These are phyloP conservation scores for Sminthurides aquaticus DNA, from an alignment of 2,888 invertebrate genomes.

Conservation along the genomic window DNA sequence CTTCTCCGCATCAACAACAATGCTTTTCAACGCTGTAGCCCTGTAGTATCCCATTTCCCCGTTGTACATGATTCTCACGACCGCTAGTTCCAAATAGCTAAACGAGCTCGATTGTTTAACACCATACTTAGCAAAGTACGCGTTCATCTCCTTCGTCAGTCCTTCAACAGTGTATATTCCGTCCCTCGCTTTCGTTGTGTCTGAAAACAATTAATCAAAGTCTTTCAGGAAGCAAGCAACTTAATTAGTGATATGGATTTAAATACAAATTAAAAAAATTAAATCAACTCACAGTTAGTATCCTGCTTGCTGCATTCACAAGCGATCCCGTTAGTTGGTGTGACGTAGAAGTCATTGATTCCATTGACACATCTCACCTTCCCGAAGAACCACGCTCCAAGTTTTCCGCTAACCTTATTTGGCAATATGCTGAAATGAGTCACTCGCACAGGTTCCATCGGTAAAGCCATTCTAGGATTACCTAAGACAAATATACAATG, in stretches of 20 bases:
- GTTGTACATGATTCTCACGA: background rate
- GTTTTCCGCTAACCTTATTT: background rate
- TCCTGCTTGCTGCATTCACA: background rate
- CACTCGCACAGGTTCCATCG: background rate
- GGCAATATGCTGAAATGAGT: background rate
- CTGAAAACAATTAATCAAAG: background rate
- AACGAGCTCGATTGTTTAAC: background rate
- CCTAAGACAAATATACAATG: too few relatives aligned
- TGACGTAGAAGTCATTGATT: background rate
- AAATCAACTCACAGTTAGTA: too few relatives aligned
- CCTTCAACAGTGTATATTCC: background rate
- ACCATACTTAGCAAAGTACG: background rate
- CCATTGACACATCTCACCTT: background rate
- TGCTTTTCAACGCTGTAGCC: background rate
- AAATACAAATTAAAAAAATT: too few relatives aligned
- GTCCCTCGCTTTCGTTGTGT: background rate
- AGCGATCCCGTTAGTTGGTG: background rate
- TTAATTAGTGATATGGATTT: too few relatives aligned
- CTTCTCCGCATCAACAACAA: background rate
- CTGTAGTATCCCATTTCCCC: background rate
- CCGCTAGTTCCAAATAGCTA: background rate
- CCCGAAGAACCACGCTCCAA: background rate
- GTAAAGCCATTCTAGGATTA: slow-evolving; percentile 3
- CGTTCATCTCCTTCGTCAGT: background rate
- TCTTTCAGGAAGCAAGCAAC: too few relatives aligned